These are phyloP conservation scores for Digitonthophagus gazella DNA, from an alignment of 2,888 invertebrate genomes.

Conservation along the genomic window DNA sequence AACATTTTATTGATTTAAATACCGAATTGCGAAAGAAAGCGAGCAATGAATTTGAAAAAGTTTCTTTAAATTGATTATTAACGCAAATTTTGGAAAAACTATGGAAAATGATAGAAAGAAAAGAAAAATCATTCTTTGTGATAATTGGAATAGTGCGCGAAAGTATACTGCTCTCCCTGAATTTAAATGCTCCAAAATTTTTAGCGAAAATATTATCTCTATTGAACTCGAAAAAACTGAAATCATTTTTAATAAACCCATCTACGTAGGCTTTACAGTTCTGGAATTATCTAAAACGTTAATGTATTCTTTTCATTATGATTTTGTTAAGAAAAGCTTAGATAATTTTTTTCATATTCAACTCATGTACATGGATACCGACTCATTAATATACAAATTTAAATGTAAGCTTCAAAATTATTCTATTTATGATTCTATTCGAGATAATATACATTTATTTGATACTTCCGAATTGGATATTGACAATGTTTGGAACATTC, in stretches of 20 bases:
- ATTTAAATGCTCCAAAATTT: slow-evolving; percentile 40
- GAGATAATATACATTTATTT: too few relatives aligned
- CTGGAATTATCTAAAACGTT: slow-evolving; percentile 47
- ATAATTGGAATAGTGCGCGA: slow-evolving; percentile 38
- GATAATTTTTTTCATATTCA: slow-evolving; percentile 11
- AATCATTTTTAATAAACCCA: slow-evolving; percentile 43
- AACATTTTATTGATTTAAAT: slow-evolving; percentile 42
- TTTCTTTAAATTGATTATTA: too few relatives aligned
- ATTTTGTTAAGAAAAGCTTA: slow-evolving; percentile 39
- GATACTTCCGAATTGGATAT: too few relatives aligned
- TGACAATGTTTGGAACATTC: too few relatives aligned
- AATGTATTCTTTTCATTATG: slow-evolving; percentile 47
- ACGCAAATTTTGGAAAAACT: slow-evolving; percentile 27
- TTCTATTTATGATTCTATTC: too few relatives aligned
- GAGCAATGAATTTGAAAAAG: too few relatives aligned
- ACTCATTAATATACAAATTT: too few relatives aligned
- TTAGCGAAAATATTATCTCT: slow-evolving; percentile 40
- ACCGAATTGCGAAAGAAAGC: too few relatives aligned
- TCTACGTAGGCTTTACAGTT: slow-evolving; percentile 45
- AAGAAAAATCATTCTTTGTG: slow-evolving; percentile 40
- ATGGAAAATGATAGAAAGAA: slow-evolving; percentile 49
- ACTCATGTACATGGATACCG: too few relatives aligned
- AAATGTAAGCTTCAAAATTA: too few relatives aligned
- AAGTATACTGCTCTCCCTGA: slow-evolving; percentile 40
- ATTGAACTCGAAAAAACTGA: slow-evolving; percentile 39